These are phyloP conservation scores for Lepisosteus oculatus DNA, from an alignment of 2,113 vertebrate species.

Conservation along the genomic window DNA sequence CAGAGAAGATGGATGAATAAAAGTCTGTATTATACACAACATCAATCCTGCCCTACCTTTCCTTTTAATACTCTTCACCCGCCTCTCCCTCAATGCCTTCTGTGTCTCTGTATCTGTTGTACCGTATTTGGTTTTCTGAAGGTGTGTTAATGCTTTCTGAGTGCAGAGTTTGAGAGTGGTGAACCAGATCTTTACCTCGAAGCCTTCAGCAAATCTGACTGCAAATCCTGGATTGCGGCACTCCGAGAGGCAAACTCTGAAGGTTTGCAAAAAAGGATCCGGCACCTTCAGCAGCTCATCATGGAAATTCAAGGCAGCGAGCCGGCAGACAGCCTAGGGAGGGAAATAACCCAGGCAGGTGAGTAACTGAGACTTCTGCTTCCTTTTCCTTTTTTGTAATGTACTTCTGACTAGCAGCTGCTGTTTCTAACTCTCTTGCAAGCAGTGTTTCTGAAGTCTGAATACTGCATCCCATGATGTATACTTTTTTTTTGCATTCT, in stretches of 20 bases:
- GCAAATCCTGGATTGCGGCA: constrained; percentile 37
- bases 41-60: constrained; percentile 55
- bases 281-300: constrained; percentile 39
- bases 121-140: constrained; percentile 22
- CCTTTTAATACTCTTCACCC: constrained; percentile 37
- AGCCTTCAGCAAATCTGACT: constrained; percentile 45
- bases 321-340: constrained; percentile 39
- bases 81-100: constrained; percentile 37
- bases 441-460: not conserved
- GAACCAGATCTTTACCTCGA: constrained; percentile 41
- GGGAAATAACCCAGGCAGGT: constrained; percentile 8
- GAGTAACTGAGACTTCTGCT: not conserved
- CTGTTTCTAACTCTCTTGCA: not conserved
- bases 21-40: constrained; percentile 43
- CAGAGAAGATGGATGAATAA: constrained; percentile 46
- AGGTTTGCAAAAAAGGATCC: constrained; percentile 40
- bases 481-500: not conserved
- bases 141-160: constrained; percentile 37
- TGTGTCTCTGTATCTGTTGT: not conserved
- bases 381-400: not conserved
- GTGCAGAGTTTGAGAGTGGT: constrained; percentile 55
- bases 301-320: constrained; percentile 76
- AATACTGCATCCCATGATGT: not conserved
- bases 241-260: constrained; percentile 30
- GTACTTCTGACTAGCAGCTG: not conserved